Evolutionary conservation across 2,888 invertebrate species (phyloP), one percentile per base, ranked within the genome.

Genomic region (Eristalis arbustorum): DNA sequence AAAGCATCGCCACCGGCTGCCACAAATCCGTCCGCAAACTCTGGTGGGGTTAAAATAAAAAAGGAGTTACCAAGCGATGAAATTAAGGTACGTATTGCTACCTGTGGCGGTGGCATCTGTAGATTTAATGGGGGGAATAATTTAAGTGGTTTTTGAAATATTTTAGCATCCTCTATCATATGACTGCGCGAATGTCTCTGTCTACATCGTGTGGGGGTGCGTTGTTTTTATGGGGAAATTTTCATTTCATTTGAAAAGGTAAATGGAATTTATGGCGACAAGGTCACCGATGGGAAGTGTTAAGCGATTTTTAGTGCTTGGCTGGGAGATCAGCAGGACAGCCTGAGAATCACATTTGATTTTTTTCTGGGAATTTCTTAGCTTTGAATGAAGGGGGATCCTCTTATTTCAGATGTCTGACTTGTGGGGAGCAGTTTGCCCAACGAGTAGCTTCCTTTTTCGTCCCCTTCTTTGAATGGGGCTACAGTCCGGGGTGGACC

Each of bases 51-150:
- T 10, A 92, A 92, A 88, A 92, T 93, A 75, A 96, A 96, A 92
- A 96, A 96, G 92, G 96, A 96, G 92, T 93, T 94, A 90, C 93
- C 94, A 85, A 95, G 95, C 93, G 96, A 96, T 93, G 96, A 96
- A 93, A 96, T 96, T 92, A 96, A 96, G 95, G 96, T 96, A 93
- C 18, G 49, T 49, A 49, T 18, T 49, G 18, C 8, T 18, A 18
- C n/a, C n/a, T 5, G 18, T 5, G 18, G 49, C 18, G 18, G 8
- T 49, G 49, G 49, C 18, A 3, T 18, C 18, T 31, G 3, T 18
- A 14, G n/a, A 4, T n/a, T 49, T 18, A 49, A 8, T 49, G 49
- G n/a, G n/a, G n/a, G n/a, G n/a, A 18, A 1, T 0, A 8, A 8
- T 42, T 42, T 42, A 37, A 37, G 37, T 37, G 37, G 5, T 42